Evolutionary conservation across 2,888 invertebrate genomes (phyloP), one percentile per base, ranked within the genome.

Genomic region (Teleogryllus oceanicus): DNA sequence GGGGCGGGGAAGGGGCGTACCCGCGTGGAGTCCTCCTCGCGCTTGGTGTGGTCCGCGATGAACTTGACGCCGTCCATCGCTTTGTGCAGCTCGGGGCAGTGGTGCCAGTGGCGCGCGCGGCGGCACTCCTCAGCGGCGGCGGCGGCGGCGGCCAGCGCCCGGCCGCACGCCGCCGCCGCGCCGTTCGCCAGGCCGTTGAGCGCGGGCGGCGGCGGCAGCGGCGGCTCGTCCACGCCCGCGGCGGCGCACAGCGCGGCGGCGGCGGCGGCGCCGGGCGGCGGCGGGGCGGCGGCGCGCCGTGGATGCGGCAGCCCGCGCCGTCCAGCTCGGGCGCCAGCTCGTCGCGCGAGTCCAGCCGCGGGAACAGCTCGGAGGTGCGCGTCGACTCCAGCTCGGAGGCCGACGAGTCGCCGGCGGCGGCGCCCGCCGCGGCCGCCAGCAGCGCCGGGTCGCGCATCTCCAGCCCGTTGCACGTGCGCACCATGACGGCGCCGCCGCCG

Each of bases 51-150:
- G 88, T 96, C 96, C 78, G 96, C 96, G 85, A 96, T 96, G 87
- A 95, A 96, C 85, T 94, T 92, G 84, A 96, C 95, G 83, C 96
- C 96, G 87, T 96, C 96, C 87, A 96, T 96, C 85, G 96, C 96
- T 88, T 96, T 96, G 88, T 95, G 94, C 84, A 96, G 91, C 88
- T 96, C 96, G 75, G 96, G 96, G 88, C 96, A 96, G 87, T 93
- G 93, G 87, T 95, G 94, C 95, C 96, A 96, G 84, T 94, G 91
- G 84, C 93, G 92, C 84, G 90, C 89, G 84, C 92, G 89, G 86
- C 89, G 89, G 87, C 92, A 91, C 83, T 91, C 89, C 84, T 88
- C 89, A 8, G 62, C 62, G 50, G 24, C n/a, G 75, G 24, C 24
- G 75, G 11, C 13, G 21, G 21, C 75, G 21, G 20, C n/a, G 21